Conservation (phyloP, 2,113 vertebrate genomes). For the Clupea harengus region DNA sequence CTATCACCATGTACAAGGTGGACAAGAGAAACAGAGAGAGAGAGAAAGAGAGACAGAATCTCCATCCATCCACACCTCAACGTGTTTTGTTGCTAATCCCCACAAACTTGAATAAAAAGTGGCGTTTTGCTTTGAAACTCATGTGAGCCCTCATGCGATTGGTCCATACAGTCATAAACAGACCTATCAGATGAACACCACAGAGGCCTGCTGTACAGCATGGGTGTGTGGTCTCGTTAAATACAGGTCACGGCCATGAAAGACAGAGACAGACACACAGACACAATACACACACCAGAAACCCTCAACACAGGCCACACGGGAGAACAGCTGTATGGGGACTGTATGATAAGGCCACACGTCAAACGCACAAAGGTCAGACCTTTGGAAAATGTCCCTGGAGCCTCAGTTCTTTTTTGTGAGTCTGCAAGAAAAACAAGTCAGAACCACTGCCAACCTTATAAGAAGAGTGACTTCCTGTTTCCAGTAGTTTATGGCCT, state of each 20-base stretch:
- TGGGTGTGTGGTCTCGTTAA: neutral
- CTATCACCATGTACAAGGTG: neutral
- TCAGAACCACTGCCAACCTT: neutral
- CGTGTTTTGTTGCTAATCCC: neutral
- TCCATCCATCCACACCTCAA: neutral
- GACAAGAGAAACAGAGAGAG: neutral
- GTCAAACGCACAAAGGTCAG: neutral
- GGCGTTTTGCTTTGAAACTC: neutral
- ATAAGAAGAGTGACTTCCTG: neutral
- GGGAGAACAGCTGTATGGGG: neutral
- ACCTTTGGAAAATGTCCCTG: neutral
- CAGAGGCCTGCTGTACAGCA: neutral
- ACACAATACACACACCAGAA: constrained; percentile 17
- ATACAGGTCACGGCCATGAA: neutral
- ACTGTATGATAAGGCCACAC: neutral
- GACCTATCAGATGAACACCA: neutral
- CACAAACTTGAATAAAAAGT: neutral
- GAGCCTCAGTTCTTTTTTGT: neutral
- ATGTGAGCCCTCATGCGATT: neutral
- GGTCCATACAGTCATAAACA: neutral
- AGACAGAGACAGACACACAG: neutral
- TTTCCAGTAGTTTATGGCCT: neutral
- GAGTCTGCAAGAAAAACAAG: neutral
- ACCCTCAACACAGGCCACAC: neutral
- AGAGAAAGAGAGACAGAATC: neutral